Evolutionary conservation across 2,113 vertebrate genomes (phyloP), one percentile per base, ranked within the genome.

Genomic region (Castor canadensis): DNA sequence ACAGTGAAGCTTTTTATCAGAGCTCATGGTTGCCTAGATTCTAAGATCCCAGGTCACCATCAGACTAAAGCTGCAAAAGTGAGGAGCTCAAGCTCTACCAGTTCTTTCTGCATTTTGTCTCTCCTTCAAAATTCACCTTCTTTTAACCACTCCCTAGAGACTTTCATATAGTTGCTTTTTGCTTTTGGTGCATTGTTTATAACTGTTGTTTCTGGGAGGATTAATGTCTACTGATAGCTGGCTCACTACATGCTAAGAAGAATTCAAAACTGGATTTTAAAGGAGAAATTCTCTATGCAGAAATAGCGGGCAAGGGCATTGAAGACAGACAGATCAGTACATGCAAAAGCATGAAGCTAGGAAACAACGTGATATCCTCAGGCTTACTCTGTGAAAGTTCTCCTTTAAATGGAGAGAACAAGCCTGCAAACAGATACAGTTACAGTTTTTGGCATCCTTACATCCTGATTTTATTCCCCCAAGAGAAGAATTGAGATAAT

Each of bases 401-500:
- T 17, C 64, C 32, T 66, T 76, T 49, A 35, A 75, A 64, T 52
- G 77, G 67, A 87, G 64, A 69, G 87, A 88, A 81, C 77, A 77
- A 54, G 11, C 58, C 88, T 80, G 56, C 72, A 85, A 82, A 24
- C 62, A 73, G 69, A n/a, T 5, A 67, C 2, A 32, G 38, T n/a
- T 60, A 49, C 15, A 69, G 60, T 9, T 80, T 76, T 66, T 75
- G 45, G 86, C 73, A 77, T 77, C 60, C 38, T 15, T 81, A 43
- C 40, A 67, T n/a, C 40, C 60, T 79, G 43, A 47, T 87, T 64
- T 81, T 66, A 40, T 43, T 4, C 66, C 54, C 9, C 4, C 43
- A 56, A 88, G 81, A 82, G 79, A 93, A 94, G 77, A 89, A 92
- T 28, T 52, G 45, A 73, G 87, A 84, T 87, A 72, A 73, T 77